Conservation (phyloP, 2,113 vertebrate species). For the Corydoras sp. region DNA sequence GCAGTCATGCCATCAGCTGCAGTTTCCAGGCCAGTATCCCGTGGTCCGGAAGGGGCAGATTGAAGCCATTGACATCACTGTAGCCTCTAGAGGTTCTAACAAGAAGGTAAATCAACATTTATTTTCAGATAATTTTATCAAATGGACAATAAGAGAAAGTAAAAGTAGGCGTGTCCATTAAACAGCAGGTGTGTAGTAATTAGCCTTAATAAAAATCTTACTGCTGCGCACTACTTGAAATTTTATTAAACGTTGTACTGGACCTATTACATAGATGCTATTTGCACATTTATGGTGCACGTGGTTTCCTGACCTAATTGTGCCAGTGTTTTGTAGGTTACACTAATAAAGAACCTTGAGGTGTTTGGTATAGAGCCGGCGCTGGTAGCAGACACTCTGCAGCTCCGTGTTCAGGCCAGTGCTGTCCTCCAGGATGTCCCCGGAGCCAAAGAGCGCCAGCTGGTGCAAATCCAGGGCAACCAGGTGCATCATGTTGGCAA, state of each 20-base stretch:
- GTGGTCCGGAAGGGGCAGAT: constrained; percentile 81
- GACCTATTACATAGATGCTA: too few species aligned
- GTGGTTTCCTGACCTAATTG: background rate
- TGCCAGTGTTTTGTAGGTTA: constrained; percentile 68
- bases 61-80: constrained; percentile 76
- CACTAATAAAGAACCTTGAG: constrained; percentile 89
- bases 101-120: constrained; percentile 77
- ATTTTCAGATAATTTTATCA: too few species aligned
- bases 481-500: constrained; percentile 82
- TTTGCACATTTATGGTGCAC: too few species aligned
- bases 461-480: constrained; percentile 94
- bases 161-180: background rate
- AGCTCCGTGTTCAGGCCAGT: constrained; percentile 87
- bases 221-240: too few species aligned
- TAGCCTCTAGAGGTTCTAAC: constrained; percentile 83
- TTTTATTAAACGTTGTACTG: too few species aligned
- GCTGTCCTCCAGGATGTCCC: constrained; percentile 70
- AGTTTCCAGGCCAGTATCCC: constrained; percentile 75
- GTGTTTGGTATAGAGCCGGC: constrained; percentile 80
- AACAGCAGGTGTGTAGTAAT: too few species aligned
- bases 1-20: constrained; percentile 81
- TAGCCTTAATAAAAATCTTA: too few species aligned
- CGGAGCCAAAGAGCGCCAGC: constrained; percentile 79
- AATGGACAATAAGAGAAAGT: too few species aligned
- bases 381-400: constrained; percentile 72